Evolutionary conservation across 2,888 invertebrate genomes (phyloP), one percentile per base, ranked within the genome.

Genomic region (Amblyjoppa fuscipennis): DNA sequence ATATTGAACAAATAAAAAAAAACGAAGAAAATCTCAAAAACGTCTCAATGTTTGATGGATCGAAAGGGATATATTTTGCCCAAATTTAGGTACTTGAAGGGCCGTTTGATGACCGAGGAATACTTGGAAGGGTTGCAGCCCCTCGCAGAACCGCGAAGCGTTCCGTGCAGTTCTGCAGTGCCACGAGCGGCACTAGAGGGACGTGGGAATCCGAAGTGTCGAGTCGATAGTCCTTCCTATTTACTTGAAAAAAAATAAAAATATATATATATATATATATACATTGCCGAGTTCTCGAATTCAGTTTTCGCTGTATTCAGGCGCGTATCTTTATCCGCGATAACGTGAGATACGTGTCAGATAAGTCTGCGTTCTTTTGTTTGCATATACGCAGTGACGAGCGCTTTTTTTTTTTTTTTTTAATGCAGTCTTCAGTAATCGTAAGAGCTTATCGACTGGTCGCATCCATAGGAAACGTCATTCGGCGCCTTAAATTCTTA

Each of bases 71-170:
- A 59, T 74, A 74, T 81, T 81, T 31, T 28, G 61, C 5, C 25
- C 25, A 45, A 71, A 68, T 66, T 70, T 25, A 69, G 20, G 25
- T 69, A 53, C 64, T 34, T 25, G 45, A 61, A 74, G 75, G 80
- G 76, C 56, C 77, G 73, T 51, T 80, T 80, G 70, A 73, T 79
- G 76, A 80, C 76, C 71, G 82, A 79, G 59, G 56, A 80, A 69
- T 41, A 85, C 64, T 51, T 61, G 41, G 61, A 64, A 53, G 79
- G 82, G 79, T 34, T 78, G 79, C 49, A 61, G 56, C 71, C 34
- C 38, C 75, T 59, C 38, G 31, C 53, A 51, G 31, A 64, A 66
- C 45, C 74, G 68, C 64, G 61, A 64, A 53, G 53, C 81, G 25
- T 75, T 20, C 73, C 70, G 28, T 71, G 70, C 25, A 70, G 38